Percentiles rank a stretch among this genome's conserved stretches.
Evolutionary conservation across 2,888 invertebrate species (phyloP).

Genomic region (Diachrysia chrysitis): DNA sequence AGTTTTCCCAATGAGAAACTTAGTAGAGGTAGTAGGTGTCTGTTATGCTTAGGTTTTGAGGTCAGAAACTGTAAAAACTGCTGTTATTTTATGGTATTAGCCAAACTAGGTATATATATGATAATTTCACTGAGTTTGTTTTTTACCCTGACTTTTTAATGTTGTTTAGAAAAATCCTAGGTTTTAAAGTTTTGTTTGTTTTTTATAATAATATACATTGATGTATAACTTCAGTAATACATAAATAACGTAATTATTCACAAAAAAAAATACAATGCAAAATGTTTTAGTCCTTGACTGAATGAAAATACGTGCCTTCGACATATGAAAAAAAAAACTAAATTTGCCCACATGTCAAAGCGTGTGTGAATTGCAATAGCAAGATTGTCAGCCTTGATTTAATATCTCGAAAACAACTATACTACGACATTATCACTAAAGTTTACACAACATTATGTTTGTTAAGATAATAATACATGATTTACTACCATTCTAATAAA

Average conservation of each 20-base stretch:
- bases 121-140: too few relatives aligned
- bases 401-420: slow-evolving; percentile 42
- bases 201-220: too few relatives aligned
- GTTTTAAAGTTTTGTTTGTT: too few relatives aligned
- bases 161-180: too few relatives aligned
- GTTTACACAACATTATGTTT: slow-evolving; percentile 45
- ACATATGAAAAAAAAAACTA: slow-evolving; percentile 36
- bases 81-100: too few relatives aligned
- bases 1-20: too few relatives aligned
- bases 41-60: too few relatives aligned
- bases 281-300: slow-evolving; percentile 16
- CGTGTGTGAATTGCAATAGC: slow-evolving; percentile 29
- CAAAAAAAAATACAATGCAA: not conserved
- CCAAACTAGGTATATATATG: too few relatives aligned
- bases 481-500: slow-evolving; percentile 33
- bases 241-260: not conserved
- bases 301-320: slow-evolving; percentile 25
- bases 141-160: too few relatives aligned
- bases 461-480: slow-evolving; percentile 44
- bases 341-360: slow-evolving; percentile 52
- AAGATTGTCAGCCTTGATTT: slow-evolving; percentile 27
- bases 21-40: too few relatives aligned
- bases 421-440: slow-evolving; percentile 56
- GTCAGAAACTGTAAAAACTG: too few relatives aligned
- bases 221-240: too few relatives aligned